phyloP scores from a whole-genome alignment of 1,140 invertebrate genomes.

The Paraescarpia echinospica region DNA sequence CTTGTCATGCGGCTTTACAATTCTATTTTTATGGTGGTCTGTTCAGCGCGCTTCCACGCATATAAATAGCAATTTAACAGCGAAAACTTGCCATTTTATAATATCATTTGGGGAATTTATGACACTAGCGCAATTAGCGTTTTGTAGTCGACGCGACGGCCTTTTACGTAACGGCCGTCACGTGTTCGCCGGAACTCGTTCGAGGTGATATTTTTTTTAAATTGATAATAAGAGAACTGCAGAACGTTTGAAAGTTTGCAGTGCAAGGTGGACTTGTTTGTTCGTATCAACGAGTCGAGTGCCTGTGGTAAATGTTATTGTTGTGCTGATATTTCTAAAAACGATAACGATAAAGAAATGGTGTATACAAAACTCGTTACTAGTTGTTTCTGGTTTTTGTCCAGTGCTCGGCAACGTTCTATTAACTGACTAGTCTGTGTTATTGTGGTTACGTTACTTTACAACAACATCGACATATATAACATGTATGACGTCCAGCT shows the following conservation, averaged over 20 bases:
- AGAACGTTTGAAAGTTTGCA: neutral
- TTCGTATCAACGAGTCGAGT: neutral
- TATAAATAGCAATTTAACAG: neutral
- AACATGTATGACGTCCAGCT: too few species aligned
- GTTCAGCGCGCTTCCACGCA: neutral
- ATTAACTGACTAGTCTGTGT: too few species aligned
- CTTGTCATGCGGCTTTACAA: neutral
- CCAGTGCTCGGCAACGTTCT: too few species aligned
- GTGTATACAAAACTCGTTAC: neutral
- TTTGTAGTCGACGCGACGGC: too few species aligned
- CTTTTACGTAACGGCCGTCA: neutral
- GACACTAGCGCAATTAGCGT: too few species aligned
- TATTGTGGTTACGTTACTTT: too few species aligned
- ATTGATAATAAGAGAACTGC: neutral
- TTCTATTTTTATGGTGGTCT: neutral
- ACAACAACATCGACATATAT: too few species aligned
- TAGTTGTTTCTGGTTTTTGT: too few species aligned
- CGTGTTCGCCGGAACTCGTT: neutral
- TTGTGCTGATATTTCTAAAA: neutral
- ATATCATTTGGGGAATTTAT: too few species aligned
- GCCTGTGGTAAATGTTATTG: neutral
- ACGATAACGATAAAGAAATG: neutral
- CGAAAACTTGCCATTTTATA: neutral
- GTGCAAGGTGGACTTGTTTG: neutral
- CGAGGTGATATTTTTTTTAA: neutral